Evolutionary conservation across 2,797 vertebrate genomes (phyloP), one percentile per base, ranked within the genome.

Genomic region (Aselliscus stoliczkanus): DNA sequence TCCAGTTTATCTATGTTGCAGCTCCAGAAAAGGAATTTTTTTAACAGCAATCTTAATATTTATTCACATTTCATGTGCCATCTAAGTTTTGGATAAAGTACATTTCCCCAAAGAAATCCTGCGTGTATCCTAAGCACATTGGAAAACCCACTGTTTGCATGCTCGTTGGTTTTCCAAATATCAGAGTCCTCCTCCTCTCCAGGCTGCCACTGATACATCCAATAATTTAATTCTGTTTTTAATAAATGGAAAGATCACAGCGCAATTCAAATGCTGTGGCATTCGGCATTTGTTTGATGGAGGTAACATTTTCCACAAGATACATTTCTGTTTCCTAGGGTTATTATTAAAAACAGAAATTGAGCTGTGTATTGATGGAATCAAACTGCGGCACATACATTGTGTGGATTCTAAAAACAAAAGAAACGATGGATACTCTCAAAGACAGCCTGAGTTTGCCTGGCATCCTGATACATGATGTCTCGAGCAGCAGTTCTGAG

Each of bases 311-410:
- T 93, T 93, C 93, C 50, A 85, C 56, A 80, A 93, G 86, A 90
- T 79, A 34, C 62, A 44, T 81, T 86, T 88, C 73, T 94, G 79
- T 27, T 76, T 96, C 94, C 89, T 15, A 15, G 0, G 25, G 60
- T 89, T 83, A 52, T 95, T 72, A 90, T 96, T 91, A 91, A 94
- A 93, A 95, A 56, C 89, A 97, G 83, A 95, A 89, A 80, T 42
- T 42, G 58, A 87, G 76, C 39, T 27, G 7, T 73, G 47, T 12
- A 1, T 25, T 69, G 69, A 86, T 62, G 88, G 52, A 82, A 31
- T 92, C 77, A 54, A 93, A 56, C n/a, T 21, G 50, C n/a, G 37
- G 39, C 27, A 9, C 58, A 76, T n/a, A 44, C 15, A 17, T 50
- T 58, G 10, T 29, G 29, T 7, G 29, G 69, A 65, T 75, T 79